Evolutionary conservation across 1,140 invertebrate genomes (phyloP).

Genomic region (Drosophila dunni): DNA sequence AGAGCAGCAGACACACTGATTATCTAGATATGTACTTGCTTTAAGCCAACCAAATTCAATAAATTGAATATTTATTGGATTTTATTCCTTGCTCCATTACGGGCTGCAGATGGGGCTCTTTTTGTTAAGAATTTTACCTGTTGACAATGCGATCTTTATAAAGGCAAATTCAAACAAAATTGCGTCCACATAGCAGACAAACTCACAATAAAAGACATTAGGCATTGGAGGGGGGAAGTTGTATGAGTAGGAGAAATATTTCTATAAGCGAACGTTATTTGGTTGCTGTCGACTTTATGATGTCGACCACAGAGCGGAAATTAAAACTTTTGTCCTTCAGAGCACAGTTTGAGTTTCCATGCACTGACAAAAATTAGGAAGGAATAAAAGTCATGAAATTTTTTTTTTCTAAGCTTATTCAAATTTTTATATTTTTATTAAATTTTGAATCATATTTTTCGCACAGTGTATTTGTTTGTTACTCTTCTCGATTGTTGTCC

Average conservation of each 20-base stretch:
- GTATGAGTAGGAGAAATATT: slow-evolving; percentile 10
- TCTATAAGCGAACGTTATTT: slow-evolving; percentile 27
- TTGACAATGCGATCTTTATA: slow-evolving; percentile 27
- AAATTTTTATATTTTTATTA: background rate
- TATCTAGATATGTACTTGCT: slow-evolving; percentile 17
- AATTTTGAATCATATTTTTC: background rate
- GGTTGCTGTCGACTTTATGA: slow-evolving; percentile 30
- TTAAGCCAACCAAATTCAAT: slow-evolving; percentile 44
- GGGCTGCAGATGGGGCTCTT: slow-evolving; percentile 7
- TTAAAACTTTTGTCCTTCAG: slow-evolving; percentile 62
- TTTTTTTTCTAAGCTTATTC: background rate
- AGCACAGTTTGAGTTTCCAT: background rate
- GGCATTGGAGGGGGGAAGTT: slow-evolving; percentile 11
- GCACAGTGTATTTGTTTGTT: background rate
- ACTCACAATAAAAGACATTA: slow-evolving; percentile 28
- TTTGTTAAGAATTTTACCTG: slow-evolving; percentile 43
- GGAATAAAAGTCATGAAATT: no score
- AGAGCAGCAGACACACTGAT: slow-evolving; percentile 1
- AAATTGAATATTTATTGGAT: slow-evolving; percentile 76
- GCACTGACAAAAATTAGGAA: background rate
- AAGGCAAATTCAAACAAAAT: slow-evolving; percentile 45
- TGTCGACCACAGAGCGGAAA: slow-evolving; percentile 66
- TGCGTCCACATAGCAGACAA: slow-evolving; percentile 38
- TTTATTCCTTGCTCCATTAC: slow-evolving; percentile 50
- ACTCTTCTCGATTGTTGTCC: slow-evolving; percentile 4